Evolutionary conservation across 2,113 vertebrate species (phyloP), one percentile per base, ranked within the genome.

Genomic region (Limanda limanda): DNA sequence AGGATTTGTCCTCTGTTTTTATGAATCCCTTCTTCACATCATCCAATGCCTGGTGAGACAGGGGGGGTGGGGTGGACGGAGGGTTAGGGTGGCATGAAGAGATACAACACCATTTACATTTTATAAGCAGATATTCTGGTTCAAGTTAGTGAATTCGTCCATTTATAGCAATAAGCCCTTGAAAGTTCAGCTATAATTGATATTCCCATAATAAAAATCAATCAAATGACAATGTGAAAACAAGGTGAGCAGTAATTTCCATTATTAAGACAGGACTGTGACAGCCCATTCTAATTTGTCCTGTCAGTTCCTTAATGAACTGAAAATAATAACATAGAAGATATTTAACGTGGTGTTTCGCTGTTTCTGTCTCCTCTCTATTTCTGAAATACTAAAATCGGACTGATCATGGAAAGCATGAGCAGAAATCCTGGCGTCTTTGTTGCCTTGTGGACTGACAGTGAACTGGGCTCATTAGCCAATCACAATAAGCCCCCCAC

Each of bases 1-100:
- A 99, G 78, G 97, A 97, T 89, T 98, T 98, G 91, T 99, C 97
- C 75, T 98, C 97, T 0, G 96, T 96, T 94, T 98, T 99, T 91
- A 98, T 97, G 89, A 97, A 97, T 84, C 98, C 97, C 93, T 96
- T 97, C 94, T 98, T 98, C 87, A 98, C 97, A 57, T 99, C 98
- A 74, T 99, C 97, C 48, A 97, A 92, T 24, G 98, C 97, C 98
- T 99, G 59, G 47, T 75, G n/a, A 75, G 64, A 78, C 58, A 79
- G 56, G 68, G 56, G 68, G 69, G 27, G 75, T 9, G 40, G 52
- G 42, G 47, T 25, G 9, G 48, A 18, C 17, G 58, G 57, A 6
- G 37, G 55, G 47, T 23, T 55, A 25, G 45, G 40, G 9, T n/a
- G 57, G 23, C 47, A 57, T 23, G 55, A 45, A 64, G 64, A 81